Evolutionary conservation across 2,797 vertebrate species (phyloP).

Genomic region (Melanotaenia pygmaea): DNA sequence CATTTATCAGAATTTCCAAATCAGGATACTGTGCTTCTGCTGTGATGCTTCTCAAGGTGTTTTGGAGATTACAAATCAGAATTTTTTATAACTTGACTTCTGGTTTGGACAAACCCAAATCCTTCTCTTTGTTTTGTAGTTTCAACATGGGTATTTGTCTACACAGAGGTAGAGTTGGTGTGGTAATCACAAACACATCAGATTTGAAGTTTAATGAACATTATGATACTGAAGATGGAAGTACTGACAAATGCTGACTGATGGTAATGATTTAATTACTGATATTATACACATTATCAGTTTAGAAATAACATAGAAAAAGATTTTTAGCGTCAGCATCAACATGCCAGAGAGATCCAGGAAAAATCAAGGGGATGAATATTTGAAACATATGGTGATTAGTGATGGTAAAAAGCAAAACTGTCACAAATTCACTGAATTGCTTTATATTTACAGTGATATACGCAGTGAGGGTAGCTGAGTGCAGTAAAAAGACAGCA

Average conservation of each 20-base stretch:
- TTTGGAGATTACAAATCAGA: background rate
- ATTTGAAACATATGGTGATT: background rate
- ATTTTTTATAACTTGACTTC: background rate
- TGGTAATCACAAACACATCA: background rate
- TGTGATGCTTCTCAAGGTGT: background rate
- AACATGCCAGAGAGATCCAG: background rate
- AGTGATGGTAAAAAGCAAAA: background rate
- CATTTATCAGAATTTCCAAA: background rate
- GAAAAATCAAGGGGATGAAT: background rate
- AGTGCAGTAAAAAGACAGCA: slow-evolving; percentile 8
- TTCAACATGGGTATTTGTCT: background rate
- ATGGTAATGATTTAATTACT: background rate
- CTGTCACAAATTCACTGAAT: background rate
- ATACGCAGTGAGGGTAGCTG: background rate
- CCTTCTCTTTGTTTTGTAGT: background rate
- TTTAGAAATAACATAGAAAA: background rate
- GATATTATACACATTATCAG: background rate
- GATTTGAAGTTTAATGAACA: background rate
- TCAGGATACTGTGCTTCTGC: background rate
- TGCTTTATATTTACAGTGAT: slow-evolving; percentile 4
- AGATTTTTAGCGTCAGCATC: background rate
- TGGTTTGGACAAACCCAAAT: background rate
- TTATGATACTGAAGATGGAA: background rate
- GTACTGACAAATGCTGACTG: background rate
- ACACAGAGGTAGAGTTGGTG: background rate